Evolutionary conservation across 2,113 vertebrate genomes (phyloP).

Genomic region (Callionymus lyra): DNA sequence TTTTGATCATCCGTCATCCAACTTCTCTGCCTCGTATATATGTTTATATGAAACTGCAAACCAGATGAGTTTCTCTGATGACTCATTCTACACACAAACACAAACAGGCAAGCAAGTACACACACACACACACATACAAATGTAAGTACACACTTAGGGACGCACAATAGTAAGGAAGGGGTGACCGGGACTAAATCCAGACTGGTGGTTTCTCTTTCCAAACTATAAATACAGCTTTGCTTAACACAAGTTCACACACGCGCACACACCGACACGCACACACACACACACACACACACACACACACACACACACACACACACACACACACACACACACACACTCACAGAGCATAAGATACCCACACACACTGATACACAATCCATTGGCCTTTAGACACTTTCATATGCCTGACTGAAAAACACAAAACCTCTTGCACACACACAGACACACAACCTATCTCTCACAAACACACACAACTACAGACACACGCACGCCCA

Average conservation of each 20-base stretch:
- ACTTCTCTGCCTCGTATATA: slow-evolving; percentile 17
- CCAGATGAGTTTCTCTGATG: slow-evolving; percentile 53
- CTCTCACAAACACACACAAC: slow-evolving; percentile 41
- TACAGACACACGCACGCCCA: slow-evolving; percentile 29
- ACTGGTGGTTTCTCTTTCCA: slow-evolving; percentile 55
- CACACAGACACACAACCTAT: too few relatives aligned
- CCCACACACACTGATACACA: slow-evolving; percentile 1
- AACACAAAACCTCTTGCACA: background rate
- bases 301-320: background rate
- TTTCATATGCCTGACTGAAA: background rate
- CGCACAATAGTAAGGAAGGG: slow-evolving; percentile 35
- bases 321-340: background rate
- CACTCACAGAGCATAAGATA: slow-evolving; percentile 5
- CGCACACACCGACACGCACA: too few relatives aligned
- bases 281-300: slow-evolving; percentile 2
- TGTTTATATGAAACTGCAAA: slow-evolving; percentile 33
- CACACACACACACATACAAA: slow-evolving; percentile 12
- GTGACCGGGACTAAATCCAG: slow-evolving; percentile 53
- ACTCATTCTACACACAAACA: slow-evolving; percentile 30
- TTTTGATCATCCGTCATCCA: slow-evolving; percentile 34
- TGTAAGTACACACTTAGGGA: slow-evolving; percentile 9
- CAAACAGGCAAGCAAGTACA: background rate
- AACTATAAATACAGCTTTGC: slow-evolving; percentile 59
- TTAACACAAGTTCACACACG: slow-evolving; percentile 50
- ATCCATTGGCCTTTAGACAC: background rate